Evolutionary conservation across 1,140 invertebrate species (phyloP), one percentile per base, ranked within the genome.

Genomic region (Lordiphosa collinella): DNA sequence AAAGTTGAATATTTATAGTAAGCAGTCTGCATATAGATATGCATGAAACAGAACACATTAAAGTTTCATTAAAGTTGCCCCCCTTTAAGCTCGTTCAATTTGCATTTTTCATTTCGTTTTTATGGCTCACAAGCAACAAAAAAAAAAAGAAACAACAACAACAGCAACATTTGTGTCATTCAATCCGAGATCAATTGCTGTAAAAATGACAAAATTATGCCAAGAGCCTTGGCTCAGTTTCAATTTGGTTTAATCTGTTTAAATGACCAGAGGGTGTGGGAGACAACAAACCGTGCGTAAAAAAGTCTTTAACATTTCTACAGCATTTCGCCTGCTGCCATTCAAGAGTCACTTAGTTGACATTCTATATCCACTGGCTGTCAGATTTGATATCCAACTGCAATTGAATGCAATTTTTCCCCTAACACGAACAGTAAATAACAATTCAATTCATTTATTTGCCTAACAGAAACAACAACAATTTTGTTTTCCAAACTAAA

Each of bases 181-280:
- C 76, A 80, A 80, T 80, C 69, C 70, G 59, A 80, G 75, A 80
- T 80, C 75, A 80, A 80, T 80, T 80, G 75, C 75, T 80, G 75
- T 80, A 80, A 80, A 79, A 80, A 80, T 80, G 75, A 60, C 75
- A 80, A 79, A 80, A 80, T 80, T 80, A 74, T 80, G 66, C 75
- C 59, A 46, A 43, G 8, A 2, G 10, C 16, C n/a, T 18, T 9
- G 34, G 32, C 36, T 47, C 57, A 38, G 6, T 80, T 80, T 70
- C 75, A 80, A 80, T 80, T 80, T 73, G 61, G 43, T 43, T 70
- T 70, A 80, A 80, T 74, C 69, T 75, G 57, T 71, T 70, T 68
- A 66, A 70, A 80, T 74, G 65, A 41, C 69, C 63, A 22, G 61
- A 46, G 43, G 46, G 60, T 37, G 35, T 36, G 25, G 37, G 35